Evolutionary conservation across 2,113 vertebrate species (phyloP).

Genomic region (Alosa alosa): DNA sequence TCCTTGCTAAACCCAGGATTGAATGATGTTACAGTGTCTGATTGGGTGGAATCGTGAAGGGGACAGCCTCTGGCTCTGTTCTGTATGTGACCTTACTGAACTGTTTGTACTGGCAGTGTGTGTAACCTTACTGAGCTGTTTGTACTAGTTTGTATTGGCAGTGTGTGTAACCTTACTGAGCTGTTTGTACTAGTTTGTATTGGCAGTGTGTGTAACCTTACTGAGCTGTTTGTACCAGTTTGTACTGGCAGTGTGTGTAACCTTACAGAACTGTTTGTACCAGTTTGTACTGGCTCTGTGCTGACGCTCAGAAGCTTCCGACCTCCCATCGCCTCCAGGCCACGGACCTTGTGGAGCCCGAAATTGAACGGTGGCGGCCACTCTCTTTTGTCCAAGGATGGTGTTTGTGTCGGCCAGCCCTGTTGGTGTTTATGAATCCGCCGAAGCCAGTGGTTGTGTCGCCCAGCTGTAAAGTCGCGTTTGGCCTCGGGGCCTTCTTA

Average conservation of each 20-base stretch:
- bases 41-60: background rate
- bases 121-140: background rate
- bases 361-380: conserved; percentile 60
- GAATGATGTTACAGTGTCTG: background rate
- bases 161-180: no score
- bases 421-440: conserved; percentile 45
- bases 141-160: background rate
- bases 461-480: conserved; percentile 63
- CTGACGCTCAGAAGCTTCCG: conserved; percentile 28
- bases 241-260: no score
- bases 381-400: conserved; percentile 60
- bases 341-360: conserved; percentile 23
- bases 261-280: background rate
- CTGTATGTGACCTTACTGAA: background rate
- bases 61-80: background rate
- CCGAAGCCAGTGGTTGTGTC: conserved; percentile 48
- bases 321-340: conserved; percentile 39
- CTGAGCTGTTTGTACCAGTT: background rate
- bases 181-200: background rate
- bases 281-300: background rate
- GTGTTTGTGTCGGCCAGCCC: conserved; percentile 59
- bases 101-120: background rate
- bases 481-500: conserved; percentile 45
- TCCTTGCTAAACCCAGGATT: background rate
- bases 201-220: background rate